Evolutionary conservation across 2,113 vertebrate genomes (phyloP).

Genomic region (Trochalopteron elliotii): DNA sequence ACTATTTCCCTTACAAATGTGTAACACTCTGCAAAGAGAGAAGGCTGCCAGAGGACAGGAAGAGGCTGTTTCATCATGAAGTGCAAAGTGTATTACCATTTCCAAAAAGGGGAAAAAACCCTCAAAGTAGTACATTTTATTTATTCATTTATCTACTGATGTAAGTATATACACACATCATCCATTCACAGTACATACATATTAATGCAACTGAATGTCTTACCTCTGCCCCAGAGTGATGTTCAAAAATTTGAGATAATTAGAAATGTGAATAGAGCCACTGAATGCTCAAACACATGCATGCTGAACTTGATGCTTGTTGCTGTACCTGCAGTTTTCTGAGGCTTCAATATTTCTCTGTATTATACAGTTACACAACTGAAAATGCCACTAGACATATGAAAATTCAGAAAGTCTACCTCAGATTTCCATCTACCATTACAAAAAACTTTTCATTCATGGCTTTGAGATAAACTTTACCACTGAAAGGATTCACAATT

Average conservation of each 20-base stretch:
- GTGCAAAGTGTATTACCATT: background rate
- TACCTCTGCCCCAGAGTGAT: background rate
- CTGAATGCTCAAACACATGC: background rate
- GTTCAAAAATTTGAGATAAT: background rate
- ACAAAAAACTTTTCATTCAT: background rate
- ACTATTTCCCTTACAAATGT: background rate
- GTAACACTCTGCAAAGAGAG: background rate
- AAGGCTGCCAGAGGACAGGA: background rate
- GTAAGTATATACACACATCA: background rate
- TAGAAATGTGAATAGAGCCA: background rate
- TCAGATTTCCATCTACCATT: background rate
- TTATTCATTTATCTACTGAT: background rate
- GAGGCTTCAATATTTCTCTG: background rate
- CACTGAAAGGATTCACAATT: background rate
- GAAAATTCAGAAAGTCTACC: background rate
- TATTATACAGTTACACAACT: background rate
- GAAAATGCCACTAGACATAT: background rate
- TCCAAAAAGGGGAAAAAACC: background rate
- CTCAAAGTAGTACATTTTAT: background rate
- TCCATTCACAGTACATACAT: background rate
- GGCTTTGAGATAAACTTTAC: background rate
- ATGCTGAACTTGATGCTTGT: background rate
- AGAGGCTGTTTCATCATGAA: background rate
- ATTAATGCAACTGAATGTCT: rapidly evolving
- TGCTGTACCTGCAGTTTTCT: background rate